Evolutionary conservation across 2,797 vertebrate species (phyloP), one percentile per base, ranked within the genome.

Genomic region (Ceyx erithaca): DNA sequence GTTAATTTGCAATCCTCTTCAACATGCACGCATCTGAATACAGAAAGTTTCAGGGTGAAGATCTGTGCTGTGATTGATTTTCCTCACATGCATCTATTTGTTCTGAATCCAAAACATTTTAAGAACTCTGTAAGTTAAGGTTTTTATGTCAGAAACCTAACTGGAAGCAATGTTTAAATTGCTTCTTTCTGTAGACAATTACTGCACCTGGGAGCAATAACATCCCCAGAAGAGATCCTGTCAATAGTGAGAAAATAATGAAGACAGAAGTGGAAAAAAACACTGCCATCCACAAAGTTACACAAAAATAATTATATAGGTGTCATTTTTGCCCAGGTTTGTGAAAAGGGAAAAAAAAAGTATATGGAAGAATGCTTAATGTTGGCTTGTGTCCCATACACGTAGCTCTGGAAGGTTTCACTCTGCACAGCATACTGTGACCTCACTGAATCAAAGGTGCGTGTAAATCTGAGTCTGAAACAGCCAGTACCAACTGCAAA

Each of bases 21-120:
- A 68, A 30, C 19, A 25, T 68, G 4, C 12, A 37, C 0, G 0
- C 14, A 59, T 41, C 61, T 63, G 30, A 18, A 51, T 8, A 72
- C 4, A 52, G 37, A 37, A 77, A 6, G 2, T 12, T 80, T 35
- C 25, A 16, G 22, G 49, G 14, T 66, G 23, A 91, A 57, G 22
- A 70, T 23, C 17, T 35, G 21, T 12, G 6, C 26, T 49, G 25
- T 8, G 26, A 66, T 14, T 77, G 4, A 35, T 62, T 73, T 78
- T 86, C 30, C 31, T 70, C 26, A 7, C 23, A 73, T 5, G 1
- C 4, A 43, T 31, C 7, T n/a, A 49, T 49, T 14, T 41, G 33
- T 54, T 62, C 14, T 35, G 43, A 90, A 63, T 18, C 6, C 8
- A 45, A 51, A 77, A 30, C 18, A 41, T 8, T 9, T 64, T 51